A percentile compares a stretch with the other conserved stretches of the same genome.
Evolutionary conservation across 2,888 invertebrate species (phyloP).

Genomic region (Seladonia tumulorum): DNA sequence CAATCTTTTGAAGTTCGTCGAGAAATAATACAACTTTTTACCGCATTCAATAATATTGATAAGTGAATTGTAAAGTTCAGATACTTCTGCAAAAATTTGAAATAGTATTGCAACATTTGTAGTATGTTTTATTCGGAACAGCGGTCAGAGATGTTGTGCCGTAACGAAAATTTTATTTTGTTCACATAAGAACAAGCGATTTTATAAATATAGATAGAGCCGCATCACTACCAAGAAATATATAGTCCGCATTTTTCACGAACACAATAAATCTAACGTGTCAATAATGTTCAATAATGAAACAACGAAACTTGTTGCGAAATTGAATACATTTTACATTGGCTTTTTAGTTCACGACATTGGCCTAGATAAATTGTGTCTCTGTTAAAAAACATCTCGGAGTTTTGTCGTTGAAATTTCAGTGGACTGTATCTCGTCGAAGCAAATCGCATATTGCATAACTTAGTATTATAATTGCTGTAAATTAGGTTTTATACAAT

Average conservation of each 20-base stretch:
- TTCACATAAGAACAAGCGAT: slow-evolving; percentile 20
- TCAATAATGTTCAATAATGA: slow-evolving; percentile 36
- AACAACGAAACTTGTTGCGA: slow-evolving; percentile 75
- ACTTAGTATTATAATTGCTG: slow-evolving; percentile 63
- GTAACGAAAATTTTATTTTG: slow-evolving; percentile 14
- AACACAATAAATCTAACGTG: slow-evolving; percentile 22
- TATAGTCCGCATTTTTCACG: slow-evolving; percentile 37
- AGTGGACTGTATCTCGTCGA: slow-evolving; percentile 47
- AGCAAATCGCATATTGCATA: slow-evolving; percentile 51
- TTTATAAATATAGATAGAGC: slow-evolving; percentile 21
- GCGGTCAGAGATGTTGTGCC: slow-evolving; percentile 14
- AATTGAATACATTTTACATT: slow-evolving; percentile 63
- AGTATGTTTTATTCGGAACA: slow-evolving; percentile 1
- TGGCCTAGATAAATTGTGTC: slow-evolving; percentile 65
- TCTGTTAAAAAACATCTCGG: slow-evolving; percentile 25
- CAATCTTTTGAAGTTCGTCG: slow-evolving; percentile 64
- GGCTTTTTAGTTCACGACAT: slow-evolving; percentile 59
- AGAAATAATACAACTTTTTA: slow-evolving; percentile 64
- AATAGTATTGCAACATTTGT: slow-evolving; percentile 32
- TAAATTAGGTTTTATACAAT: slow-evolving; percentile 77
- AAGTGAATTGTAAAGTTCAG: slow-evolving; percentile 28
- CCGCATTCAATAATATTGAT: slow-evolving; percentile 29
- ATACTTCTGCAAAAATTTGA: slow-evolving; percentile 11
- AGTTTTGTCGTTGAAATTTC: slow-evolving; percentile 22
- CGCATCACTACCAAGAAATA: slow-evolving; percentile 26